Evolutionary conservation across 1,140 invertebrate genomes (phyloP), one percentile per base, ranked within the genome.

Genomic region (Meteorus sp.): DNA sequence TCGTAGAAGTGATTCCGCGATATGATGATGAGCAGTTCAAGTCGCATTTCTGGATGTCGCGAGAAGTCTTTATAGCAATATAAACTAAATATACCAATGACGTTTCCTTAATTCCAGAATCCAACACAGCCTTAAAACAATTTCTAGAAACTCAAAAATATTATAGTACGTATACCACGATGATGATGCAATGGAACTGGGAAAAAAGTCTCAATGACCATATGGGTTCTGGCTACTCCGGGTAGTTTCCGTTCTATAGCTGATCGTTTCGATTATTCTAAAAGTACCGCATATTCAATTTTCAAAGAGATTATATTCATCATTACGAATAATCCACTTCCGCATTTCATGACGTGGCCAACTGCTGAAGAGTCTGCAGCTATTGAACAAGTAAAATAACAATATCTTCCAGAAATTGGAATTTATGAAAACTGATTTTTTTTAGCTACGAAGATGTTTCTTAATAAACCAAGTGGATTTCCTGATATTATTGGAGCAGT

Each of bases 181-280:
- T 33, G 6, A 6, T 1, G 22, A 25, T 8, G 11, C 1, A 50
- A 31, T 45, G 0, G 20, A 8, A 8, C 0, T 22, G 20, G 0
- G 13, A 45, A 57, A 41, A 57, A 57, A 57, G 17, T 48, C 1
- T 9, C 50, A 19, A 17, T 48, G 17, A 57, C 55, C 7, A 33
- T 57, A 23, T 57, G 55, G 44, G 20, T 48, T 31, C 17, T 57
- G 17, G 47, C 45, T 25, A 58, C 35, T 11, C 56, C 56, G 5
- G 56, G 41, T 19, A 58, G 45, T 33, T 58, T 51, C 31, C 47
- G 47, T 0, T 50, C 47, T 13, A 15, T 51, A 15, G 56, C 37
- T 0, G 56, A 58, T 15, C 50, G 56, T 27, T 58, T 58, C 31
- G 47, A 37, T 8, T 6, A 51, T 17, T 20, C 33, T 19, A 37